Base-by-base conservation (phyloP, 2,113 vertebrate genomes). In the Podarcis raffonei region DNA sequence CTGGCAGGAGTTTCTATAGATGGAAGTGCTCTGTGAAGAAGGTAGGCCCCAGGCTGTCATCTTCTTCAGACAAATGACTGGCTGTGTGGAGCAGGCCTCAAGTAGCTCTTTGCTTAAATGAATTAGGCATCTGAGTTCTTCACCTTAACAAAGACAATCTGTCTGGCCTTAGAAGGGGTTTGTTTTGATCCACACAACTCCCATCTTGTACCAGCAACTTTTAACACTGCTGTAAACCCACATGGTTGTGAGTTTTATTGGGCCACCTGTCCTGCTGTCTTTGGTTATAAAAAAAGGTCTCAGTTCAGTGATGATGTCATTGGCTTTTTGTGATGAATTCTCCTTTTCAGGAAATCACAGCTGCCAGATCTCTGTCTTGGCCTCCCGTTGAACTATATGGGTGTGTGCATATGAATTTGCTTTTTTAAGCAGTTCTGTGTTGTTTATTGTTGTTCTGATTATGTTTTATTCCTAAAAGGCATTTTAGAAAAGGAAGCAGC, bases 321-420 rank as follows among this genome's bases (percentile, higher is more conserved):
- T 71, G 92, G 20, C 91, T 94, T 92, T 69, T 79, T 0, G 0
- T 87, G 91, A 75, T 48, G 57, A 42, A 37, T 6, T 77, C 35
- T 88, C 59, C 86, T 91, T 92, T 90, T 87, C 90, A 86, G 93
- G 93, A 96, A 95, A 89, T 37, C 0, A 0, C 32, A 77, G 78
- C 88, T 94, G 92, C 95, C 95, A 91, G 20, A 71, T 93, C 89
- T 90, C 89, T 93, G 87, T 74, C 90, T 89, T 90, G 87, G 93
- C 91, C 95, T 91, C 83, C 0, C 3, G 12, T 62, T 0, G 6
- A 94, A 89, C 91, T 39, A 27, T 69, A 4, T 48, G 42, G n/a
- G 68, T 35, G 39, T 74, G 27, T 74, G 13, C 59, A 7, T 59
- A 16, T 27, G 30, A 89, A 85, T 78, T 78, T 13, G 65, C 42